Evolutionary conservation across 2,113 vertebrate species (phyloP).

Genomic region (Cinclus cinclus): DNA sequence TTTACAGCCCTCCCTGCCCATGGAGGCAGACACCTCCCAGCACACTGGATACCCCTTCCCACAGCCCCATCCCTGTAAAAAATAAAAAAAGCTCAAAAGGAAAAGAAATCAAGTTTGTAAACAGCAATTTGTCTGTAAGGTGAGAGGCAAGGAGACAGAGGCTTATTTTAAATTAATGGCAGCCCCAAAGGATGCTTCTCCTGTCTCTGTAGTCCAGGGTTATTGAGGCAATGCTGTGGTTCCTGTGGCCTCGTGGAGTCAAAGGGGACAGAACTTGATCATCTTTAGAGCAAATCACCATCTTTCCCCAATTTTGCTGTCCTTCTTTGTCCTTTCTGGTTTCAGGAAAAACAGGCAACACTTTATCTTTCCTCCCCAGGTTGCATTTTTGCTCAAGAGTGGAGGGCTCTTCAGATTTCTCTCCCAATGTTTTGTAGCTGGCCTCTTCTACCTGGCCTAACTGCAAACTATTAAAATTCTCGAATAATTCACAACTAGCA

Average conservation of each 20-base stretch:
- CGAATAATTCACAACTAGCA: not conserved
- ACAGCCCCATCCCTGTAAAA: not conserved
- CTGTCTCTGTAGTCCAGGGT: not conserved
- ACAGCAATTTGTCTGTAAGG: not conserved
- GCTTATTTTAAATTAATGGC: slow-evolving; percentile 24
- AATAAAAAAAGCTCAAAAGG: not conserved
- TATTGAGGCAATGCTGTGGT: not conserved
- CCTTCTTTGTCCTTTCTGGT: not conserved
- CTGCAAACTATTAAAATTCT: not conserved
- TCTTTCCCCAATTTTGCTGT: not conserved
- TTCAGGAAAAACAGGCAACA: not conserved
- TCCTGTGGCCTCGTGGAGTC: not conserved
- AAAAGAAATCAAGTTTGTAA: not conserved
- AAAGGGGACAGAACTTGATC: not conserved
- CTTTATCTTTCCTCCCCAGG: not conserved
- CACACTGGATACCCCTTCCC: not conserved
- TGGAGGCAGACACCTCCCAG: not conserved
- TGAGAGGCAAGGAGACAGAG: not conserved
- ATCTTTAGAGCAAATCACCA: not conserved
- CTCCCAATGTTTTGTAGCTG: not conserved
- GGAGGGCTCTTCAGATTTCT: not conserved
- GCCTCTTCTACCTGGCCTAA: not conserved
- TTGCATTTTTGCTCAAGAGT: not conserved
- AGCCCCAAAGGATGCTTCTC: not conserved
- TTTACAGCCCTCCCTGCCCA: not conserved